Evolutionary conservation across 2,797 vertebrate species (phyloP).

Genomic region (Cirrhinus mrigala): DNA sequence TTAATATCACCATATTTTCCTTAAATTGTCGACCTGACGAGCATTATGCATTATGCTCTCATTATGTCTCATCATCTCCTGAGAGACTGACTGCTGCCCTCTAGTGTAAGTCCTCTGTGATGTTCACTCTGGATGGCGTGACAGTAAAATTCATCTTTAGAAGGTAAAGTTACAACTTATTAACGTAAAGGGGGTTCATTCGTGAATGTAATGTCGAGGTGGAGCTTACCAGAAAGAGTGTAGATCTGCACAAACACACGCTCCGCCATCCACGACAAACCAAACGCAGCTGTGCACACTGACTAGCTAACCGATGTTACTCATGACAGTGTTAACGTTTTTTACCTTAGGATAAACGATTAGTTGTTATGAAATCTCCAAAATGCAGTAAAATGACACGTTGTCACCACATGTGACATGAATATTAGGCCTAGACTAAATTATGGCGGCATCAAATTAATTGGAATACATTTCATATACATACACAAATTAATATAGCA

Average conservation of each 20-base stretch:
- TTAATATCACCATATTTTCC: neutral
- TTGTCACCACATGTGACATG: neutral
- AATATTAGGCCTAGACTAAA: neutral
- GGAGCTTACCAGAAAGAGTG: neutral
- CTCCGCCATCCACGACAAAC: neutral
- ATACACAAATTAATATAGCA: neutral
- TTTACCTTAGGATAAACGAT: neutral
- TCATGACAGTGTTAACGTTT: neutral
- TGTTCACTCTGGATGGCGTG: neutral
- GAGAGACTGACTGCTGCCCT: slow-evolving; percentile 45
- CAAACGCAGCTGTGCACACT: neutral
- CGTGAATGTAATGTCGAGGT: neutral
- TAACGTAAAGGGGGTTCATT: neutral
- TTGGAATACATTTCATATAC: neutral
- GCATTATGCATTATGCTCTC: no score
- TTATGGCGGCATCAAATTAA: neutral
- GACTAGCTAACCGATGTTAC: neutral
- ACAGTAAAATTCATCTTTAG: neutral
- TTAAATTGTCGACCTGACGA: neutral
- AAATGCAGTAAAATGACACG: neutral
- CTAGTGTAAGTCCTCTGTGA: slow-evolving; percentile 38
- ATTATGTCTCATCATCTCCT: neutral
- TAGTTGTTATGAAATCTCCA: neutral
- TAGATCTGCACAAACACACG: neutral
- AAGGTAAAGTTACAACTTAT: neutral